Conservation (phyloP, 2,113 vertebrate species). For the Tyrannus savana region DNA sequence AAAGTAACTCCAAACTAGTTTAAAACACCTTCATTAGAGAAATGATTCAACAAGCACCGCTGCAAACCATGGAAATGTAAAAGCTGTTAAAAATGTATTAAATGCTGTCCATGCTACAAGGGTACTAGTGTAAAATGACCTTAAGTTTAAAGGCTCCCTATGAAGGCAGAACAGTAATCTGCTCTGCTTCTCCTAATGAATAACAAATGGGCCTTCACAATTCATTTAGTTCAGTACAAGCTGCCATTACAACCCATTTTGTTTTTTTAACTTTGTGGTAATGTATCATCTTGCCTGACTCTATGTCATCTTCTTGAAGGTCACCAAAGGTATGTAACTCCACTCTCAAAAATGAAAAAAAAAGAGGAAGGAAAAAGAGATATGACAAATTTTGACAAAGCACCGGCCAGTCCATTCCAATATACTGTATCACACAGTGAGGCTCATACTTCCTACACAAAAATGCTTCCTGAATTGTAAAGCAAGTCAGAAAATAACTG, state of each 20-base stretch:
- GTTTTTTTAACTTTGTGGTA: slow-evolving; percentile 67
- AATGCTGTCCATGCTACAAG: slow-evolving; percentile 54
- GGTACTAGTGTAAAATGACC: slow-evolving; percentile 72
- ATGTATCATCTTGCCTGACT: slow-evolving; percentile 75
- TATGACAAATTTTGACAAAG: slow-evolving; percentile 51
- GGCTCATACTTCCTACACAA: not conserved
- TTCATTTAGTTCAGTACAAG: slow-evolving; percentile 66
- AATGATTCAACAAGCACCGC: slow-evolving; percentile 41
- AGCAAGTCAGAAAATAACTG: not conserved
- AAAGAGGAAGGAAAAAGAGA: slow-evolving; percentile 46
- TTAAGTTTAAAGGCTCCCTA: slow-evolving; percentile 68
- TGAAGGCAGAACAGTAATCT: slow-evolving; percentile 63
- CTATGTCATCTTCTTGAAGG: slow-evolving; percentile 71
- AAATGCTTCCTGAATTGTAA: not conserved
- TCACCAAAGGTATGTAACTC: slow-evolving; percentile 70
- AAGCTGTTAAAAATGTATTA: slow-evolving; percentile 67
- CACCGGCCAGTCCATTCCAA: not conserved
- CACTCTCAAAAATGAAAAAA: slow-evolving; percentile 32
- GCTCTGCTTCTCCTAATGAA: slow-evolving; percentile 75
- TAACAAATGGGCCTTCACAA: slow-evolving; percentile 78
- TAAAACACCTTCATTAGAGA: slow-evolving; percentile 49
- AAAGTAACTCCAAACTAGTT: slow-evolving; percentile 54
- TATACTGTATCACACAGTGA: not conserved
- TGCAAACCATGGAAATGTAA: slow-evolving; percentile 44
- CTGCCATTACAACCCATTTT: slow-evolving; percentile 71